Base-by-base conservation (phyloP, 2,113 vertebrate species). In the Sciurus niger region DNA sequence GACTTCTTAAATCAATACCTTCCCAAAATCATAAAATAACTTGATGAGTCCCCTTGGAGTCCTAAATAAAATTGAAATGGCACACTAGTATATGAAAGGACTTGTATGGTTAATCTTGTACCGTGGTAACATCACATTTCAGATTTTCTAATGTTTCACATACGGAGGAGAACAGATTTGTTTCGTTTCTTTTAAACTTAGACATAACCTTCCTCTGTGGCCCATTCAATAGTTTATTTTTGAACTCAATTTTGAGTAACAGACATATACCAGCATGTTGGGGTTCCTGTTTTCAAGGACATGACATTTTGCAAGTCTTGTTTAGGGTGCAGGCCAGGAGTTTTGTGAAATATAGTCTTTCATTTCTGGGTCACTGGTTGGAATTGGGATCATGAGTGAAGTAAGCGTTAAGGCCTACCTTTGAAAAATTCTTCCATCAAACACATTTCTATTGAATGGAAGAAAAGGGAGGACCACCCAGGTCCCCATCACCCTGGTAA, bases 341-440 rank as follows among this genome's bases (percentile, higher is more conserved):
- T 63, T 90, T 37, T 84, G 30, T 91, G 78, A 95, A 91, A 77
- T 65, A 48, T 25, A 46, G 11, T 63, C 58, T 91, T 94, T 95
- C 46, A 89, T 89, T 97, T 94, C 86, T 95, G 53, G 83, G 89
- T 97, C 89, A 93, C n/a, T 89, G 60, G 20, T 74, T 48, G 55
- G 83, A 94, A 83, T 1, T 65, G 89, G 89, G 48, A 94, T 89
- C 92, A 79, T 96, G 89, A 94, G 94, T 43, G 55, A 94, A 55
- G 46, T 84, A 63, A 72, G 53, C 40, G 28, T 32, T 80, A 84
- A 34, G 73, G 24, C 30, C 67, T n/a, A 87, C 51, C 51, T 73
- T 34, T 70, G 46, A 79, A 92, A 84, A 51, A 53, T n/a, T 67
- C 46, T 82, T 97, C 67, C 16, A 51, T 82, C 85, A 63, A 80